These are phyloP conservation scores for Irena cyanogastra DNA, from an alignment of 2,113 vertebrate species.

Conservation along the genomic window DNA sequence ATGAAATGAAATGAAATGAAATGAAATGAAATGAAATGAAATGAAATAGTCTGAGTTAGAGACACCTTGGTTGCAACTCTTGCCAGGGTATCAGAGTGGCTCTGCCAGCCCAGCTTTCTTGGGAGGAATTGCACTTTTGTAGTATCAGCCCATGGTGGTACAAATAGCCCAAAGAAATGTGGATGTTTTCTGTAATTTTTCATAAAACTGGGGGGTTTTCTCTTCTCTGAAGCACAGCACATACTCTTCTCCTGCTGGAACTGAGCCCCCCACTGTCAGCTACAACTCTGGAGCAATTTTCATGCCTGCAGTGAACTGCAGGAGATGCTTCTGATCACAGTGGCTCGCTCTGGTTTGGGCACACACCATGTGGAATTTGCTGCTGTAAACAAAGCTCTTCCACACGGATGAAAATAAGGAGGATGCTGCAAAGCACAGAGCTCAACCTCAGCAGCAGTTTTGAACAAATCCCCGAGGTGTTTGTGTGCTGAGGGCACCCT, in stretches of 20 bases:
- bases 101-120: neutral
- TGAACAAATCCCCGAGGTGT: neutral
- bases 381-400: neutral
- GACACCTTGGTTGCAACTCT: neutral
- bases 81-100: neutral
- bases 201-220: neutral
- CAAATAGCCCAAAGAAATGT: neutral
- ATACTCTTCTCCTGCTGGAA: neutral
- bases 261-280: neutral
- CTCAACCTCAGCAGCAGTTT: neutral
- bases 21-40: neutral
- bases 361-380: neutral
- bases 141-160: neutral
- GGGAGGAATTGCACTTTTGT: neutral
- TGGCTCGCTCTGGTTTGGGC: neutral
- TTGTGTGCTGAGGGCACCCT: neutral
- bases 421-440: neutral
- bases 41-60: neutral
- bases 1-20: neutral
- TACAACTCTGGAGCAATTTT: neutral
- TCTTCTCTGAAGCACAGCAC: neutral
- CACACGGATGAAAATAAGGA: fast-evolving
- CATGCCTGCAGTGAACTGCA: neutral
- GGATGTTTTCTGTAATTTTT: neutral
- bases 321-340: neutral